Base-by-base conservation (phyloP, 2,113 vertebrate genomes). In the Phoxinus phoxinus region DNA sequence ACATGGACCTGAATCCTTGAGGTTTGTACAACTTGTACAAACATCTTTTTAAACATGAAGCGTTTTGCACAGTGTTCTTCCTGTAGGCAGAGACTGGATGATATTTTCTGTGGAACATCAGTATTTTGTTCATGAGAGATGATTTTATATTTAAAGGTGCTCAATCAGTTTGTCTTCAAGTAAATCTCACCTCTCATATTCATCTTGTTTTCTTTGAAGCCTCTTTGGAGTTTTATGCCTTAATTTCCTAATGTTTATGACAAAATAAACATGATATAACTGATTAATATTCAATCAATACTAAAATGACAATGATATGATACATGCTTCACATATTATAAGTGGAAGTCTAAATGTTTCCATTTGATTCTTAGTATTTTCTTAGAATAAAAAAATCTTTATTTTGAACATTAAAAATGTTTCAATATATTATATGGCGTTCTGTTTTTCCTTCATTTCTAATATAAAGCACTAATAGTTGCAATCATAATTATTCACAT, bases 361-460 rank as follows among this genome's bases (percentile, higher is more conserved):
- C 48, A 6, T 23, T 10, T 32, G 5, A 58, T 53, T 10, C 11
- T 58, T 21, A 53, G 8, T 21, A 32, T 76, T 76, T 53, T 76
- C 17, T 30, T 21, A 15, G 7, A 30, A 75, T 30, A 74, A 48
- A 32, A 41, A 53, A 23, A 53, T 1, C 0, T 51, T 1, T 35
- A 58, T 58, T 77, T 56, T 77, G 51, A 77, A 32, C 30, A 77
- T 58, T 76, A 58, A 58, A 76, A 56, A 27, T 48, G 6, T 74
- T 74, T 76, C 0, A 13, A 72, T 17, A 51, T 51, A 73, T 37
- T 37, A 19, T 21, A 7, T 0, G 8, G 17, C 8, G 30, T 13
- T 51, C n/a, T 48, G 72, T 21, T 56, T 7, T 56, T 56, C 19
- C 6, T 56, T 56, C 0, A 2, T 56, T 21, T 56, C 19, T 56